Percentiles rank a stretch among this genome's conserved stretches.
Conservation (phyloP, 1,140 invertebrate species). For the Camponotus vicinus region DNA sequence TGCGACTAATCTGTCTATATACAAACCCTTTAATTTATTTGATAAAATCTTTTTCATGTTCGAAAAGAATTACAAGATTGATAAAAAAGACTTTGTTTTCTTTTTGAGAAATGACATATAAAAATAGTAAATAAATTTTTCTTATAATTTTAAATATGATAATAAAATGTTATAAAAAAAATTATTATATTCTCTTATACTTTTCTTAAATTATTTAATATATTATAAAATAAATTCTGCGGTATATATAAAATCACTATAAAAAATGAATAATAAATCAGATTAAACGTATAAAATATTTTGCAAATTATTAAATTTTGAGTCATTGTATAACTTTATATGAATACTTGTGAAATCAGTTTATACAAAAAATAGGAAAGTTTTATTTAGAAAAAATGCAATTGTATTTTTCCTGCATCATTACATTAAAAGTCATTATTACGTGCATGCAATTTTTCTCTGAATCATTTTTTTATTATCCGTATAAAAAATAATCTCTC, state of each 20-base stretch:
- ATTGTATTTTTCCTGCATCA: too few relatives aligned
- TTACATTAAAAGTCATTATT: too few relatives aligned
- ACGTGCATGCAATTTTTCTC: neutral
- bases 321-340: too few relatives aligned
- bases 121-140: neutral
- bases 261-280: too few relatives aligned
- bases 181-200: neutral
- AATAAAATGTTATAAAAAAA: neutral
- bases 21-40: neutral
- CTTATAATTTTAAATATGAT: neutral
- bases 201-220: neutral
- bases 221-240: neutral
- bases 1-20: neutral
- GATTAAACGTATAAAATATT: too few relatives aligned
- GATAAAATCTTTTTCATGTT: neutral
- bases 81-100: neutral
- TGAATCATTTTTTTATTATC: too few relatives aligned
- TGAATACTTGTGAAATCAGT: too few relatives aligned
- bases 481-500: too few relatives aligned
- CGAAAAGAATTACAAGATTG: neutral
- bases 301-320: too few relatives aligned
- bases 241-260: too few relatives aligned
- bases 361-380: too few relatives aligned
- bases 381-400: too few relatives aligned
- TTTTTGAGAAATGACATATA: neutral